Evolutionary conservation across 1,140 invertebrate species (phyloP).

Genomic region (Cotesia vestalis): DNA sequence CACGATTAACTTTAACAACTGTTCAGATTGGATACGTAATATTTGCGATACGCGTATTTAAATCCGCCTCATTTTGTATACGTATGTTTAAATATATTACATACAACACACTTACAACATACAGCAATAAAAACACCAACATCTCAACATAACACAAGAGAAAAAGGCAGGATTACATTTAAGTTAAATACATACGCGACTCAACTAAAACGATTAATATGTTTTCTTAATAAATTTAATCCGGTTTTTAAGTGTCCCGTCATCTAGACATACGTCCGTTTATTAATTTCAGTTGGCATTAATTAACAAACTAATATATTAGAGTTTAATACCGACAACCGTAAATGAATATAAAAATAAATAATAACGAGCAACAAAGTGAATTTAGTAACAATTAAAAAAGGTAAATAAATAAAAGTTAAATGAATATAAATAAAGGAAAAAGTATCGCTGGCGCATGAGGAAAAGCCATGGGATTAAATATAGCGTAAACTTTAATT

Average conservation of each 20-base stretch:
- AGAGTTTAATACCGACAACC: too few species aligned
- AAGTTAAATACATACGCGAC: background rate
- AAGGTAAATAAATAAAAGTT: background rate
- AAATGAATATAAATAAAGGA: background rate
- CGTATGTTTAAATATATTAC: background rate
- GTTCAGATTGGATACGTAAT: constrained; percentile 24
- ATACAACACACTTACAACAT: too few species aligned
- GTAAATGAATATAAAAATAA: too few species aligned
- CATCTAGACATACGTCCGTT: background rate
- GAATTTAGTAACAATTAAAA: too few species aligned
- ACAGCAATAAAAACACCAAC: too few species aligned
- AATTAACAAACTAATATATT: background rate
- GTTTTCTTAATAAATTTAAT: constrained; percentile 27
- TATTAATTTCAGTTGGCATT: background rate
- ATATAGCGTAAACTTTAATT: constrained; percentile 15
- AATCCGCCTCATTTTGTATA: constrained; percentile 13
- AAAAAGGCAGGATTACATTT: constrained; percentile 19
- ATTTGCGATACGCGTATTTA: constrained; percentile 20
- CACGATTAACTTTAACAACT: constrained; percentile 32
- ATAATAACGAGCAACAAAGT: too few species aligned
- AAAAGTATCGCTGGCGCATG: background rate
- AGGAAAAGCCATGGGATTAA: background rate
- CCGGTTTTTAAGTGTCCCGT: constrained; percentile 10
- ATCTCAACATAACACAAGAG: too few species aligned
- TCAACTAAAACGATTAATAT: constrained; percentile 26